Evolutionary conservation across 2,888 invertebrate species (phyloP).

Genomic region (Brassicogethes aeneus): DNA sequence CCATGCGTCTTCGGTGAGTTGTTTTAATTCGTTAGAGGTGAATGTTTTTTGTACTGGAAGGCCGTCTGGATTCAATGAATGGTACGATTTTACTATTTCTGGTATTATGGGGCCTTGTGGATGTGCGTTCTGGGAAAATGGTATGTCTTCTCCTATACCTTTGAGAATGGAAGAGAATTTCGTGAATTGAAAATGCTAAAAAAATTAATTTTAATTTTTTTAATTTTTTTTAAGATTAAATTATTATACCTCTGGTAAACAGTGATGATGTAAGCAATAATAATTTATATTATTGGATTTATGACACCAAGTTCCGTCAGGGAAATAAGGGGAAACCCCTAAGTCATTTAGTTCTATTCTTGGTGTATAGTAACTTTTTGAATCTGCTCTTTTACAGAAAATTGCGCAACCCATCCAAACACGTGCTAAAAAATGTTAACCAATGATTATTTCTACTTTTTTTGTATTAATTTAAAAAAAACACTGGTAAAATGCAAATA

Average conservation of each 20-base stretch:
- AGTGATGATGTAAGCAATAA: conserved; percentile 67
- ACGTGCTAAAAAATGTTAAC: conserved; percentile 43
- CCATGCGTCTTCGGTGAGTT: conserved; percentile 51
- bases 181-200: conserved; percentile 52
- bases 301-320: conserved; percentile 77
- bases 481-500: neutral
- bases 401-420: conserved; percentile 75
- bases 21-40: conserved; percentile 43
- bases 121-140: conserved; percentile 56
- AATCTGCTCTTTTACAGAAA: conserved; percentile 59
- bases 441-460: conserved; percentile 3
- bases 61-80: conserved; percentile 52
- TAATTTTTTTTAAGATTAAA: conserved; percentile 2
- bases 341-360: conserved; percentile 66
- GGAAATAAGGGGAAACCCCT: conserved; percentile 64
- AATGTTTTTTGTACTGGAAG: conserved; percentile 51
- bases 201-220: conserved; percentile 9
- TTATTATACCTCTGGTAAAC: conserved; percentile 55
- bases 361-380: conserved; percentile 65
- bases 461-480: neutral
- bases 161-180: conserved; percentile 43
- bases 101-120: conserved; percentile 41
- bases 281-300: conserved; percentile 51
- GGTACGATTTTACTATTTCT: conserved; percentile 49
- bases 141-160: conserved; percentile 47